Evolutionary conservation across 1,140 invertebrate genomes (phyloP).

Genomic region (Dufourea novaeangliae): DNA sequence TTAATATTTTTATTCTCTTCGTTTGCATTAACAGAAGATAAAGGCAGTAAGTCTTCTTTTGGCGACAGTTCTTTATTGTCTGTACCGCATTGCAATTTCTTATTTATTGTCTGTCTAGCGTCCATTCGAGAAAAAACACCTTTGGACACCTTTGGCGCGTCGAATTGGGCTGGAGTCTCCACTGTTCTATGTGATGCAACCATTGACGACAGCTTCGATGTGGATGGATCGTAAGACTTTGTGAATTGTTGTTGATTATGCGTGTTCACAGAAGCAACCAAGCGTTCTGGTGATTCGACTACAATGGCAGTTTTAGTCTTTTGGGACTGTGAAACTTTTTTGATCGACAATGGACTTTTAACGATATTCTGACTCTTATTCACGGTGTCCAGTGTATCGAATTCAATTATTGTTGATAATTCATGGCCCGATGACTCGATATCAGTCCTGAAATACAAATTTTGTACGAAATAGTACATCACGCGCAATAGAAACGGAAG

Average conservation of each 20-base stretch:
- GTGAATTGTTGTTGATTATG: neutral
- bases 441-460: slow-evolving; percentile 63
- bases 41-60: slow-evolving; percentile 15
- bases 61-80: neutral
- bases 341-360: slow-evolving; percentile 53
- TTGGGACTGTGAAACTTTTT: slow-evolving; percentile 45
- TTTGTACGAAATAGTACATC: neutral
- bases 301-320: slow-evolving; percentile 17
- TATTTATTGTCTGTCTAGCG: slow-evolving; percentile 9
- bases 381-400: slow-evolving; percentile 82
- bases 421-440: slow-evolving; percentile 80
- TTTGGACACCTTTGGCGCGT: slow-evolving; percentile 16
- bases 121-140: neutral
- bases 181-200: slow-evolving; percentile 19
- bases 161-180: neutral
- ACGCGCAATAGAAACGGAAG: neutral
- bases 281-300: slow-evolving; percentile 60
- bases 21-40: slow-evolving; percentile 14
- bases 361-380: slow-evolving; percentile 67
- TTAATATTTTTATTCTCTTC: slow-evolving; percentile 47
- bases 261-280: slow-evolving; percentile 53
- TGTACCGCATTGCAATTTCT: slow-evolving; percentile 52
- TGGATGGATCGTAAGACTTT: neutral
- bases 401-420: slow-evolving; percentile 86
- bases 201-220: slow-evolving; percentile 6